A percentile compares a stretch with the other conserved stretches of the same genome.
Conservation (phyloP, 2,888 invertebrate species). For the Micropterix aruncella region DNA sequence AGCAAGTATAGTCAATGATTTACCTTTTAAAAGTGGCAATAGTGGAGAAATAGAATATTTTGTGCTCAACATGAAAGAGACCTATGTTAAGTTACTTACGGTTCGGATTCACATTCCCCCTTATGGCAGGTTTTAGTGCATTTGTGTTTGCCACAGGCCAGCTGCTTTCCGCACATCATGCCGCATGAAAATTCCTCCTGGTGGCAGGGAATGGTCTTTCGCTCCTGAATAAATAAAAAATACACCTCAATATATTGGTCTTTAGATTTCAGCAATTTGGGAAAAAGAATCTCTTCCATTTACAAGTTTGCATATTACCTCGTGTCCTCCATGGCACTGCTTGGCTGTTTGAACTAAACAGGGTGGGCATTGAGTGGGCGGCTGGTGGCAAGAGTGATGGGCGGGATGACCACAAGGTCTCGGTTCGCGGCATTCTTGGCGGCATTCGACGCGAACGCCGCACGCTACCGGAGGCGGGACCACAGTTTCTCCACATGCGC, state of each 20-base stretch:
- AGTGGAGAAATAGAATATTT: background rate
- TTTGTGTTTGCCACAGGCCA: slow-evolving; percentile 73
- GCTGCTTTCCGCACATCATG: slow-evolving; percentile 62
- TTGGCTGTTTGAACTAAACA: slow-evolving; percentile 78
- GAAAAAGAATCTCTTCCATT: background rate
- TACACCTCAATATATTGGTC: no score
- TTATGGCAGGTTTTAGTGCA: slow-evolving; percentile 72
- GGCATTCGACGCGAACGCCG: slow-evolving; percentile 71
- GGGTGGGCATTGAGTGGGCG: slow-evolving; percentile 56
- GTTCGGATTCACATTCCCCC: slow-evolving; percentile 50
- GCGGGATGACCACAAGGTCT: slow-evolving; percentile 74
- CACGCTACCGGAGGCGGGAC: slow-evolving; percentile 87
- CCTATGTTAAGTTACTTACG: slow-evolving; percentile 36
- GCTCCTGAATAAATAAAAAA: slow-evolving; percentile 44
- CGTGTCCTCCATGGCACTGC: slow-evolving; percentile 70
- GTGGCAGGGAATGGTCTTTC: slow-evolving; percentile 81
- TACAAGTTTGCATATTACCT: slow-evolving; percentile 34
- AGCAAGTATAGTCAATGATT: no score
- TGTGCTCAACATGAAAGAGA: slow-evolving; percentile 12
- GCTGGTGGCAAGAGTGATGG: slow-evolving; percentile 70
- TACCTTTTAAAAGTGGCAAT: no score
- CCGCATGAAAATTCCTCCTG: slow-evolving; percentile 85
- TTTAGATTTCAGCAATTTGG: background rate
- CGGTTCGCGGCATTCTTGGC: slow-evolving; percentile 55
- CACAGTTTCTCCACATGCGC: slow-evolving; percentile 80